A percentile compares a stretch with the other conserved stretches of the same genome.
phyloP scores from a whole-genome alignment of 2,888 invertebrate species.

The Hirtodrosophila histrioides region DNA sequence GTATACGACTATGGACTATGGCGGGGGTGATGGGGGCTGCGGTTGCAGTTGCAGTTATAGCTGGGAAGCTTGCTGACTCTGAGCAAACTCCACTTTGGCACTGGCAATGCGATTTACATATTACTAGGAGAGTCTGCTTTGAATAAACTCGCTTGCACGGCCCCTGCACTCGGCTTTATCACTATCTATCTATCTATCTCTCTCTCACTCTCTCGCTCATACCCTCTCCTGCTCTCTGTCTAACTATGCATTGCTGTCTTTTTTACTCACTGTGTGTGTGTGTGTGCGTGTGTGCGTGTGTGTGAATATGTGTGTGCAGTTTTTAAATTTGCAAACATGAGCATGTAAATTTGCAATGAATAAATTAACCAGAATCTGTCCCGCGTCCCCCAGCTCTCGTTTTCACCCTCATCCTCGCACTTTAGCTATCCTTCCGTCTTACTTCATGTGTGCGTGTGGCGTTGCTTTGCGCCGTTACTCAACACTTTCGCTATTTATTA shows the following conservation, averaged over 20 bases:
- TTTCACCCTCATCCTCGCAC: not conserved
- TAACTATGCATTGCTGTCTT: conserved; percentile 22
- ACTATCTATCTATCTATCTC: not conserved
- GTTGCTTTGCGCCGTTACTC: conserved; percentile 38
- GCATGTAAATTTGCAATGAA: conserved; percentile 79
- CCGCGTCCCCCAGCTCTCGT: conserved; percentile 3
- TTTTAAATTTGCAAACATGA: conserved; percentile 79
- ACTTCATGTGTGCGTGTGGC: conserved; percentile 22
- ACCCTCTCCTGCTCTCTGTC: conserved; percentile 10
- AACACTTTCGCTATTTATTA: conserved; percentile 78
- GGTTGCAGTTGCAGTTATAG: conserved; percentile 23
- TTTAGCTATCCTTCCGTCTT: not conserved
- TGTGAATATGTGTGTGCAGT: conserved; percentile 53
- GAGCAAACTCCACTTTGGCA: conserved; percentile 66
- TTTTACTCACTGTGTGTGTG: conserved; percentile 7
- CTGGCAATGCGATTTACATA: conserved; percentile 74
- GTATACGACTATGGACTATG: conserved; percentile 1
- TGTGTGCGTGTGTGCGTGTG: conserved; percentile 1
- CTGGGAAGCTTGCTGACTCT: conserved; percentile 50
- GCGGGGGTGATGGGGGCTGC: conserved; percentile 6
- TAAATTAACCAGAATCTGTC: conserved; percentile 66
- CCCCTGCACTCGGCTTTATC: conserved; percentile 40
- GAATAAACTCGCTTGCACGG: conserved; percentile 66
- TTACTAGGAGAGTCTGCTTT: conserved; percentile 78
- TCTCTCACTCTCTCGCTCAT: not conserved